A percentile compares a stretch with the other conserved stretches of the same genome.
Evolutionary conservation across 2,113 vertebrate species (phyloP).

Genomic region (Chunga burmeisteri): DNA sequence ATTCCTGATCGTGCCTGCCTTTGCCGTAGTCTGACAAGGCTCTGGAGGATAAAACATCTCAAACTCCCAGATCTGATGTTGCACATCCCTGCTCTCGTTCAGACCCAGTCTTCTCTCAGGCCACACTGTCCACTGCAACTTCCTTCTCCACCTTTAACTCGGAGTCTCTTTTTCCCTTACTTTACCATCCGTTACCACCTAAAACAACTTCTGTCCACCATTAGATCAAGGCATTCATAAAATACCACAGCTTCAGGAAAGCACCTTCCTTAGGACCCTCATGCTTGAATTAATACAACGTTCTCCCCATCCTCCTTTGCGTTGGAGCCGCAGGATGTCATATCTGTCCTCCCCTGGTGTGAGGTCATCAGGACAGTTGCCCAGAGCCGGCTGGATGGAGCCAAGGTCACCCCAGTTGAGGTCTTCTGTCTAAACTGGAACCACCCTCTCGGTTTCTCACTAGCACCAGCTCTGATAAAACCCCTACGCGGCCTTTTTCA

Average conservation of each 20-base stretch:
- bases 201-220: neutral
- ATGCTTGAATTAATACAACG: neutral
- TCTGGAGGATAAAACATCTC: neutral
- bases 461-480: neutral
- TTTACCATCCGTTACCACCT: neutral
- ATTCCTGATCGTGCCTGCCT: neutral
- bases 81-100: neutral
- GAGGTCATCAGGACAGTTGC: neutral
- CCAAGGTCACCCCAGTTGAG: neutral
- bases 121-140: neutral
- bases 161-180: neutral
- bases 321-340: fast-evolving
- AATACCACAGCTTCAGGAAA: neutral
- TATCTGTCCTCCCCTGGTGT: neutral
- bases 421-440: neutral
- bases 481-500: neutral
- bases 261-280: neutral
- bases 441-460: neutral
- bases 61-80: neutral
- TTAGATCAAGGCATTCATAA: neutral
- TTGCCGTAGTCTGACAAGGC: neutral
- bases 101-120: neutral
- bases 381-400: neutral
- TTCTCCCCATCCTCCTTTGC: neutral
- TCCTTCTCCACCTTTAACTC: neutral